phyloP scores from a whole-genome alignment of 2,113 vertebrate species.

The Pristiophorus japonicus region DNA sequence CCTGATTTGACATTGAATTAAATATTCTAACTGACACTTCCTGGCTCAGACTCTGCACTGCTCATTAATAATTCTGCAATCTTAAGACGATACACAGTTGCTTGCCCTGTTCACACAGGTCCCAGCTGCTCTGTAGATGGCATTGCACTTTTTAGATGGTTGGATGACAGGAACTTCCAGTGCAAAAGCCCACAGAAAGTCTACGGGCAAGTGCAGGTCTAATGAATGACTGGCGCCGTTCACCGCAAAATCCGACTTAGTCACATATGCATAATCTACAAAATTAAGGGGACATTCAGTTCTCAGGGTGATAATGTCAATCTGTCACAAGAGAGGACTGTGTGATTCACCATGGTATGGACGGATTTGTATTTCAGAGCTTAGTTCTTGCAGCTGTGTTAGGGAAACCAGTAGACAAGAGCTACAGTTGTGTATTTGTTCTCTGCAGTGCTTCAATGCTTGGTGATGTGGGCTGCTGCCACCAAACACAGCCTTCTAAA shows the following conservation, averaged over 20 bases:
- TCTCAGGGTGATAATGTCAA: constrained; percentile 1
- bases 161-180: background rate
- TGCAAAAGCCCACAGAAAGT: background rate
- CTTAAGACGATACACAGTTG: background rate
- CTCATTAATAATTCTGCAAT: background rate
- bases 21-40: background rate
- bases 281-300: background rate
- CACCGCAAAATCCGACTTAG: background rate
- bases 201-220: background rate
- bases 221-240: background rate
- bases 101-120: background rate
- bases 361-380: background rate
- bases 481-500: constrained; percentile 21
- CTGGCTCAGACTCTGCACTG: background rate
- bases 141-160: background rate
- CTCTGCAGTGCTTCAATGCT: background rate
- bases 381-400: constrained; percentile 11
- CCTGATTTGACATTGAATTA: background rate
- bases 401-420: constrained; percentile 2
- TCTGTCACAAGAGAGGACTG: constrained; percentile 14
- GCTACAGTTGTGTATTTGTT: background rate
- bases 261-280: background rate
- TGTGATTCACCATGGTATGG: background rate
- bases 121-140: background rate
- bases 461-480: background rate